A percentile compares a stretch with the other conserved stretches of the same genome.
Evolutionary conservation across 2,797 vertebrate genomes (phyloP).

Genomic region (Brachymystax lenok): DNA sequence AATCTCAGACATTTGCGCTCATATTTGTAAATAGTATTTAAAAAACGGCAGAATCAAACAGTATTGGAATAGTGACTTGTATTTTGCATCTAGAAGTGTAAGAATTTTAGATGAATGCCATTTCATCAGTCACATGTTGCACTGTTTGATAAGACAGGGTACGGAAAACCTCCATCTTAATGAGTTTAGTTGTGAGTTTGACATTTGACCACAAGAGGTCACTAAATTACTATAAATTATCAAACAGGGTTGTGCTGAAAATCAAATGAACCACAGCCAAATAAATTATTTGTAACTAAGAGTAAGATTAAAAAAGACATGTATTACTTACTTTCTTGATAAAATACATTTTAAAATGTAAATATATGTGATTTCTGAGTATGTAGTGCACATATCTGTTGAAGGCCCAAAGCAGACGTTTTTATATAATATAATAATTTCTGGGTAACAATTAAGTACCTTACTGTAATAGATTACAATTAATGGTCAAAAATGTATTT

Average conservation of each 20-base stretch:
- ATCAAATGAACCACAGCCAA: background rate
- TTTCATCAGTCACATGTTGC: slow-evolving; percentile 1
- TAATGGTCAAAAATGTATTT: no score
- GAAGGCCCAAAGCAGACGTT: no score
- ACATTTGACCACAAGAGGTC: slow-evolving; percentile 7
- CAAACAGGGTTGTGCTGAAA: background rate
- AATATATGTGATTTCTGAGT: background rate
- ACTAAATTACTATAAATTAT: background rate
- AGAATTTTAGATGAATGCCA: background rate
- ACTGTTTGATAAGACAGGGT: background rate
- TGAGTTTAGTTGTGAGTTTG: background rate
- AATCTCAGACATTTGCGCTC: background rate
- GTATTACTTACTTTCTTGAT: background rate
- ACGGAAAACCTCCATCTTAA: background rate
- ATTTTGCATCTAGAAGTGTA: background rate
- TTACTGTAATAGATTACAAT: no score
- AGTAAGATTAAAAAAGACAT: background rate
- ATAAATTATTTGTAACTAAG: background rate
- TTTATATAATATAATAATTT: no score
- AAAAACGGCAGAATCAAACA: background rate
- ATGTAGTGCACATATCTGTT: background rate
- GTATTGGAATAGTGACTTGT: background rate
- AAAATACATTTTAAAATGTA: background rate
- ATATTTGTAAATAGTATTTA: background rate
- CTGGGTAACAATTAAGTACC: no score